Conservation (phyloP, 2,888 invertebrate genomes). For the Galeopsomyia nigrocyanea region DNA sequence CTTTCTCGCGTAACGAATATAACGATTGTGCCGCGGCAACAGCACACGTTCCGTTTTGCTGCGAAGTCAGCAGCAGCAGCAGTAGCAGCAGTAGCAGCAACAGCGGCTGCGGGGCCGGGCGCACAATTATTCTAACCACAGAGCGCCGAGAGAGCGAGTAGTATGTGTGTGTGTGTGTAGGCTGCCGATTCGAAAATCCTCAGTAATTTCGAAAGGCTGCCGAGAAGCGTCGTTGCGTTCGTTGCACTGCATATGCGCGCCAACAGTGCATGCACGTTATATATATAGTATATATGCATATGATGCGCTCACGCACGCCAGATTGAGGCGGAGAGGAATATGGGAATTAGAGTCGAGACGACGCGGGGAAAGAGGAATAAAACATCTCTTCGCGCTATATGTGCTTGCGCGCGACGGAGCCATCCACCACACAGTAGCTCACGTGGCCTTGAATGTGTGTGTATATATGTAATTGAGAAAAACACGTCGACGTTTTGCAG, state of each 20-base stretch:
- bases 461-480: slow-evolving; percentile 55
- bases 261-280: slow-evolving; percentile 1
- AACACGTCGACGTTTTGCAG: slow-evolving; percentile 51
- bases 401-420: slow-evolving; percentile 18
- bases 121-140: slow-evolving; percentile 47
- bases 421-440: slow-evolving; percentile 27
- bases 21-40: too few relatives aligned
- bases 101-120: slow-evolving; percentile 1
- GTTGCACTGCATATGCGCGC: not conserved
- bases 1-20: too few relatives aligned
- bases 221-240: slow-evolving; percentile 5
- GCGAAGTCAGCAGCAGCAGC: too few relatives aligned
- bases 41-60: too few relatives aligned
- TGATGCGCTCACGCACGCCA: slow-evolving; percentile 50
- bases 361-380: slow-evolving; percentile 40
- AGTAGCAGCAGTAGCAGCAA: too few relatives aligned
- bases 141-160: not conserved
- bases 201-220: slow-evolving; percentile 45
- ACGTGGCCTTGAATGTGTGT: slow-evolving; percentile 54
- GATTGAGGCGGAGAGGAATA: slow-evolving; percentile 51
- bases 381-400: slow-evolving; percentile 42
- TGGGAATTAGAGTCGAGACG: slow-evolving; percentile 52
- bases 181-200: slow-evolving; percentile 40
- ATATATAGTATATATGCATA: slow-evolving; percentile 21
- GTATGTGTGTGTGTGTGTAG: not conserved